Evolutionary conservation across 2,113 vertebrate genomes (phyloP), one percentile per base, ranked within the genome.

Genomic region (Zapornia atra): DNA sequence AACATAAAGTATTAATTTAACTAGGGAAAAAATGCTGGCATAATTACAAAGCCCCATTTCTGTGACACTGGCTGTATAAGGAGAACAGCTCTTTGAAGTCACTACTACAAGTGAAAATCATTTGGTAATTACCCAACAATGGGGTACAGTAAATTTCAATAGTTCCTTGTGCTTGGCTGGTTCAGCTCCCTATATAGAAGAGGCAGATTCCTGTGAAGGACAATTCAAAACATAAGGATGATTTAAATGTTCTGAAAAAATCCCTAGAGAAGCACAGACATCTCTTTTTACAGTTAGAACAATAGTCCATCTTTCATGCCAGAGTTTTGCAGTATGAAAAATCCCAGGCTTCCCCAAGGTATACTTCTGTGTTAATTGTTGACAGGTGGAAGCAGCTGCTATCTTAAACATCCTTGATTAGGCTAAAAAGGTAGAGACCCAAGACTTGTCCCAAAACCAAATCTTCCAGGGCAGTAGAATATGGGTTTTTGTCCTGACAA

Each of bases 311-410:
- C 24, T 60, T 85, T 48, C 19, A 51, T 57, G 48, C 7, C 42
- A 48, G 15, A 7, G 11, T 59, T 89, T 84, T 31, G 26, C 34
- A 76, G 36, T 26, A 64, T 4, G 11, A 44, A 31, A 12, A 69
- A 77, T 5, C 6, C 14, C 54, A 60, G 44, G 29, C 12, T 92
- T 80, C 65, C 61, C 36, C 22, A 15, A 61, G 11, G 10, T 66
- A 25, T 18, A 42, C 3, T 34, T 78, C 3, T 0, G 0, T 25
- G 14, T 21, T 71, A 63, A 46, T 42, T 56, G 24, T 44, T 19
- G 5, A 40, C 31, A 84, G 56, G 12, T 60, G 12, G 42, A 78
- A 95, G 53, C 34, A 78, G 38, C 21, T 84, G 26, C 20, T 20
- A 40, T 36, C 38, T 71, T 31, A 72, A 84, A 75, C 1, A 40